These are phyloP conservation scores for Pachliopta kotzebuea DNA, from an alignment of 2,888 invertebrate genomes.

Conservation along the genomic window DNA sequence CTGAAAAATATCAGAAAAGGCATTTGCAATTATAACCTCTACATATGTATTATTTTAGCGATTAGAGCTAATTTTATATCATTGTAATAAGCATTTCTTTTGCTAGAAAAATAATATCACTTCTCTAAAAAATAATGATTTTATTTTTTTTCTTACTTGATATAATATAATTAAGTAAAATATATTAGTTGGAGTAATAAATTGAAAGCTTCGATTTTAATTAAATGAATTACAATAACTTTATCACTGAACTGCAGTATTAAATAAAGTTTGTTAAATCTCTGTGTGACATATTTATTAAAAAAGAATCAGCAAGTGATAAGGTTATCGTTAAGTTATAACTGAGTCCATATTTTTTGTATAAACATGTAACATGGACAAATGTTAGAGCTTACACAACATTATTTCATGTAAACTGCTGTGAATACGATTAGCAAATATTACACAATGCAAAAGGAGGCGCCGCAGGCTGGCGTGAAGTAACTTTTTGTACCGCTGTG, in stretches of 20 bases:
- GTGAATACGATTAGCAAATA: slow-evolving; percentile 46
- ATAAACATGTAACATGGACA: slow-evolving; percentile 18
- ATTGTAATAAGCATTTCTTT: no score
- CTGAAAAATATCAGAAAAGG: no score
- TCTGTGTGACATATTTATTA: background rate
- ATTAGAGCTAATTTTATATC: no score
- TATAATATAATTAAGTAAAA: no score
- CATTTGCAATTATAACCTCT: no score
- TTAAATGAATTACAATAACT: no score
- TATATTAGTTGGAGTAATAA: no score
- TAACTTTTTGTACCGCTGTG: slow-evolving; percentile 45
- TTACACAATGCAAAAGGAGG: slow-evolving; percentile 56
- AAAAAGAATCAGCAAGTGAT: background rate
- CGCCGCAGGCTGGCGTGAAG: slow-evolving; percentile 45
- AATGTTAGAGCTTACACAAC: slow-evolving; percentile 19
- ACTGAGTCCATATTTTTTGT: slow-evolving; percentile 18
- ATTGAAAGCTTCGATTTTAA: no score
- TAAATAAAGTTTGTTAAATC: no score
- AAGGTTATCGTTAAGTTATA: background rate
- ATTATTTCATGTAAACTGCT: slow-evolving; percentile 30
- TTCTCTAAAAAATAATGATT: background rate
- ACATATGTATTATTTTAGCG: no score
- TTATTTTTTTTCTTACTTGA: background rate
- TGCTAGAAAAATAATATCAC: background rate
- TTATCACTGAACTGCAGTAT: no score